These are phyloP conservation scores for Heliangelus exortis DNA, from an alignment of 2,797 vertebrate species.

Conservation along the genomic window DNA sequence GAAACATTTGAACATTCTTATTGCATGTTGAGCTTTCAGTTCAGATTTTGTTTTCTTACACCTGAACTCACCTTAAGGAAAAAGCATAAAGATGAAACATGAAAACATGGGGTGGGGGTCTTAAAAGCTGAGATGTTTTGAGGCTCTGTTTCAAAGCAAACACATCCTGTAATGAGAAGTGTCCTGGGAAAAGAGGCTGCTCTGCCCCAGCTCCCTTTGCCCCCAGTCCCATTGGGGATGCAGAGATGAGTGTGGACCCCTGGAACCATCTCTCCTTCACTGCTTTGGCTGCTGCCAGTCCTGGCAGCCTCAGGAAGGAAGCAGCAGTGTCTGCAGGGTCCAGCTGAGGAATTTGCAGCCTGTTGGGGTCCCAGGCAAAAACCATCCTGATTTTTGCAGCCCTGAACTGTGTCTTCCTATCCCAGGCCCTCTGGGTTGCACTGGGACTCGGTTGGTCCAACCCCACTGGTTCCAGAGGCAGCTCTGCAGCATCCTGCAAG, in stretches of 20 bases:
- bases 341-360: neutral
- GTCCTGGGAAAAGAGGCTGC: neutral
- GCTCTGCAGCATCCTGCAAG: neutral
- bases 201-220: neutral
- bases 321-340: neutral
- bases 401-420: neutral
- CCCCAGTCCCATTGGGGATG: neutral
- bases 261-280: neutral
- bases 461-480: neutral
- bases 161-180: neutral
- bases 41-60: neutral
- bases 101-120: neutral
- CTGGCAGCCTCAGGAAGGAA: neutral
- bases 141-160: conserved; percentile 40
- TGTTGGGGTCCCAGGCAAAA: neutral
- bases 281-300: neutral
- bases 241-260: neutral
- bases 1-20: neutral
- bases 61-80: neutral
- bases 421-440: rapidly evolving
- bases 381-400: neutral
- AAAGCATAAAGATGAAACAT: neutral
- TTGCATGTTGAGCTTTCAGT: neutral
- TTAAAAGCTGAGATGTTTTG: neutral
- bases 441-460: neutral